phyloP scores from a whole-genome alignment of 2,888 invertebrate genomes.

The Drosophila tanythrix region DNA sequence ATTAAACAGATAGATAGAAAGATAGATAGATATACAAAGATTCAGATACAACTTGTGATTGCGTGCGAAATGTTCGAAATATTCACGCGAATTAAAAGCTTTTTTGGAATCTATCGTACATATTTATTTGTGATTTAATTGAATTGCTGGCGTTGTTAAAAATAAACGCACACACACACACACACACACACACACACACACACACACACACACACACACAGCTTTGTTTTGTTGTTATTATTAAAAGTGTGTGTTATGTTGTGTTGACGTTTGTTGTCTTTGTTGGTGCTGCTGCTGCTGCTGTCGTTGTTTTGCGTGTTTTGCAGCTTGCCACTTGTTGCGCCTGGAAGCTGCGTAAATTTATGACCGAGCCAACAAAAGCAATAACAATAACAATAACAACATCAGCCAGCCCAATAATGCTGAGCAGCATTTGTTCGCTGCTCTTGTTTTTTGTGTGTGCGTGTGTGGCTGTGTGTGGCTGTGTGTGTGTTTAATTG shows the following conservation, averaged over 20 bases:
- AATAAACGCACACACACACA: conserved; percentile 61
- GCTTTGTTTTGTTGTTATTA: conserved; percentile 30
- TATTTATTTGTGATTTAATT: conserved; percentile 80
- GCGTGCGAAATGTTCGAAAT: conserved; percentile 35
- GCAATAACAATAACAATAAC: conserved; percentile 32
- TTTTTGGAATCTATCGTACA: conserved; percentile 55
- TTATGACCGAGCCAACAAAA: conserved; percentile 53
- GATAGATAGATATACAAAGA: not conserved
- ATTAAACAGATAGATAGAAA: not conserved
- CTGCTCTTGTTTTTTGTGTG: conserved; percentile 31
- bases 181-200: not conserved
- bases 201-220: not conserved
- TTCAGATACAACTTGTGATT: conserved; percentile 22
- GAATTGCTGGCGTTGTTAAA: conserved; percentile 71
- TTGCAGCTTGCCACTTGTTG: conserved; percentile 59
- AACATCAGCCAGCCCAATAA: conserved; percentile 11
- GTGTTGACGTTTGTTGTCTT: conserved; percentile 33
- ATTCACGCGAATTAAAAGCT: conserved; percentile 63
- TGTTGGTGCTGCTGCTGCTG: conserved; percentile 8
- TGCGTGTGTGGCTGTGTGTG: conserved; percentile 34
- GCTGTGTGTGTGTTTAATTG: conserved; percentile 54
- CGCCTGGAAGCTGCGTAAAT: conserved; percentile 60
- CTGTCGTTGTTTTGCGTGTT: conserved; percentile 29
- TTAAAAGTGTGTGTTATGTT: conserved; percentile 14
- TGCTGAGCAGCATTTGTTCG: conserved; percentile 4